phyloP scores from a whole-genome alignment of 1,140 invertebrate genomes.

The Bombus soroeensis region DNA sequence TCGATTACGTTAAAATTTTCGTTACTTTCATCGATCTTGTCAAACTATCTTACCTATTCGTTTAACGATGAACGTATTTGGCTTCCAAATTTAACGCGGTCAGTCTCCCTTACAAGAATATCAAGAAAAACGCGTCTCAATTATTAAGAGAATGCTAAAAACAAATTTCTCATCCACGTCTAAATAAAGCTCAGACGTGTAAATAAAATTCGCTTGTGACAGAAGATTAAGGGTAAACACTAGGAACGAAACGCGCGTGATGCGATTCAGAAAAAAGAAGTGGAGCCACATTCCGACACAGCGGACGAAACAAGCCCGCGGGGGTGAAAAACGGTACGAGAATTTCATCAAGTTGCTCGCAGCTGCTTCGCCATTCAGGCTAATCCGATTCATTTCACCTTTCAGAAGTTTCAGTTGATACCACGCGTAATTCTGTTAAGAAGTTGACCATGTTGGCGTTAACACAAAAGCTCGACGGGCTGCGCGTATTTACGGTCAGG shows the following conservation, averaged over 20 bases:
- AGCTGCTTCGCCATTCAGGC: background rate
- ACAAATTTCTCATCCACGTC: background rate
- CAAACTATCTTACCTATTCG: too few species aligned
- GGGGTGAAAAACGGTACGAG: background rate
- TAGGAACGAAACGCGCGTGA: too few species aligned
- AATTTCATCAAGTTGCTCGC: background rate
- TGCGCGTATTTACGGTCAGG: slow-evolving; percentile 11
- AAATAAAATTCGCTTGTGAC: background rate
- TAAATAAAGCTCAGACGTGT: too few species aligned
- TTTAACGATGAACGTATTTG: background rate
- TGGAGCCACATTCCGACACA: too few species aligned
- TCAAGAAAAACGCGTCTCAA: background rate
- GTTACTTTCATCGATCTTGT: too few species aligned
- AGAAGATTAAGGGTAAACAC: too few species aligned
- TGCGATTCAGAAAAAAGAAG: too few species aligned
- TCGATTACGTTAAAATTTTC: too few species aligned
- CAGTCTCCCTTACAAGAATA: background rate
- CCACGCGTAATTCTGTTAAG: slow-evolving; percentile 35
- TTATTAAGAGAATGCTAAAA: background rate
- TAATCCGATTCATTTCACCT: slow-evolving; percentile 41
- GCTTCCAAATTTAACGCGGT: background rate
- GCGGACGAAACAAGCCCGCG: background rate
- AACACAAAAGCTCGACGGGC: background rate
- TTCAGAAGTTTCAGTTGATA: slow-evolving; percentile 21
- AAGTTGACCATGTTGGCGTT: slow-evolving; percentile 17